Base-by-base conservation (phyloP, 2,113 vertebrate species). In the Hydropotes inermis region DNA sequence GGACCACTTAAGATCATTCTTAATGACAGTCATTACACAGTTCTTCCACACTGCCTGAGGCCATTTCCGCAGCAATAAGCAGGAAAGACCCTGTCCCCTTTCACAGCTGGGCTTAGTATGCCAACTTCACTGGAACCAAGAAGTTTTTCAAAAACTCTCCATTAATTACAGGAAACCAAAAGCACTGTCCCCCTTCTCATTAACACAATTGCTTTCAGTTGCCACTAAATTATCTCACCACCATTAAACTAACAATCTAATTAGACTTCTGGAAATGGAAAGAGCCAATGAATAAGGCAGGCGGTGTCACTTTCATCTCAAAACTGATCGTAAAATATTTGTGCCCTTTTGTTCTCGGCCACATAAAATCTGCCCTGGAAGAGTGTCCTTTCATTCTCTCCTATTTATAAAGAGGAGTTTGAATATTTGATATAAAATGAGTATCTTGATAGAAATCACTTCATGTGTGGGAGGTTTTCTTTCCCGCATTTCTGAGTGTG, bases 111-210 rank as follows among this genome's bases (percentile, higher is more conserved):
- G 98, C 98, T 99, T 98, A 98, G 98, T 98, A 98, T 98, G 97
- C 98, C 97, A 96, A 99, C 98, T 98, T 98, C 97, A 97, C 99
- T 98, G 98, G 98, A 98, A 97, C 97, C 97, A 93, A 98, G 97
- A 97, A 97, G 97, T 99, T 99, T 96, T 98, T 99, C 98, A 98
- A 98, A 99, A 98, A 97, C 98, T 99, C 98, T 98, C 98, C 98
- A 98, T 99, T 99, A 99, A 99, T 99, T 99, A 99, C 99, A 99
- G 99, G 98, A 99, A 99, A 99, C 97, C 98, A 98, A 97, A 97
- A 98, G 98, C 98, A 99, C 98, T 98, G 98, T 99, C 99, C 98
- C 97, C 99, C 99, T 99, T 99, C 98, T 98, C 98, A 99, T 99
- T 99, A 99, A 99, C 99, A 98, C 98, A 98, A 98, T 98, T 98